These are phyloP conservation scores for Galagoides demidoff DNA, from an alignment of 2,797 vertebrate species.

Conservation along the genomic window DNA sequence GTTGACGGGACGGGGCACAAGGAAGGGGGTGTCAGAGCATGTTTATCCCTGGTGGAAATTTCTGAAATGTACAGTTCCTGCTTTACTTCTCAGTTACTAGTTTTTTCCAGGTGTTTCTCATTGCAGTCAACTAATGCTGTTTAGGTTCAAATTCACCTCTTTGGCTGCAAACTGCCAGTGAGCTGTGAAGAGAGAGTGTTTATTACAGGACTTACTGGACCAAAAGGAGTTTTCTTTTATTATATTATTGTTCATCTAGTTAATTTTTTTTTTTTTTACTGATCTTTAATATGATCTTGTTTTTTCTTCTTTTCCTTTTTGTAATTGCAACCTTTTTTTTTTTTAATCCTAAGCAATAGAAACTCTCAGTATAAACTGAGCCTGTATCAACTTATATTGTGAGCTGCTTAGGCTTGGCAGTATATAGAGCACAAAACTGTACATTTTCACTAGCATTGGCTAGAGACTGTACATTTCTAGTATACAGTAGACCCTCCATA, in stretches of 20 bases:
- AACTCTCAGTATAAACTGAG: background rate
- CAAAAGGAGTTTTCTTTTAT: background rate
- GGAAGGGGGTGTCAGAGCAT: background rate
- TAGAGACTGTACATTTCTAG: background rate
- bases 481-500: too few relatives aligned
- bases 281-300: background rate
- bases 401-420: background rate
- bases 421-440: background rate
- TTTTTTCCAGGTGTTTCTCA: background rate
- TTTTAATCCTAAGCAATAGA: background rate
- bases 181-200: background rate
- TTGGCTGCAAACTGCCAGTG: background rate
- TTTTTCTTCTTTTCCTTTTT: background rate
- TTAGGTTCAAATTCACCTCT: background rate
- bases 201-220: background rate
- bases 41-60: background rate
- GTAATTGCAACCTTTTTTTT: background rate
- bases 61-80: background rate
- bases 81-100: background rate
- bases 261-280: background rate
- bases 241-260: background rate
- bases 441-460: background rate
- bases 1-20: background rate
- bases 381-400: background rate
- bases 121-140: background rate